These are phyloP conservation scores for Stercorarius parasiticus DNA, from an alignment of 2,113 vertebrate species.

Conservation along the genomic window DNA sequence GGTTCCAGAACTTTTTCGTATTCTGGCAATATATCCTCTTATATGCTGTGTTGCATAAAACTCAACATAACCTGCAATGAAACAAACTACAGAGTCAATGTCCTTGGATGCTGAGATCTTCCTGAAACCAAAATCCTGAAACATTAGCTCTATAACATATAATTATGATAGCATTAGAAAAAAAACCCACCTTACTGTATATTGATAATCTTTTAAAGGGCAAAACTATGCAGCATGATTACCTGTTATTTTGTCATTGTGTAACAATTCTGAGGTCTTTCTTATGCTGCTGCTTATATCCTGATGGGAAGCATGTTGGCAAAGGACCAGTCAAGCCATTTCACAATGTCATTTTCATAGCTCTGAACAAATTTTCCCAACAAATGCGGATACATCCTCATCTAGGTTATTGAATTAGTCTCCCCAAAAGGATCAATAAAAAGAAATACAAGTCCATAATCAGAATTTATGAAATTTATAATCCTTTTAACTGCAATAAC, in stretches of 20 bases:
- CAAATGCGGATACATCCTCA: constrained; percentile 3
- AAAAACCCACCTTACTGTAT: not conserved
- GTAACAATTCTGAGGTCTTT: not conserved
- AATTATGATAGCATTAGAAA: not conserved
- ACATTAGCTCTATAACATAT: not conserved
- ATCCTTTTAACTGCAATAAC: constrained; percentile 31
- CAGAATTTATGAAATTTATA: constrained; percentile 50
- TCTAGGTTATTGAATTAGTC: constrained; percentile 49
- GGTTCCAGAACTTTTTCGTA: not conserved
- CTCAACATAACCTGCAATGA: not conserved
- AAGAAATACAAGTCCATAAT: constrained; percentile 43
- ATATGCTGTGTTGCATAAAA: not conserved
- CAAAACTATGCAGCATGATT: not conserved
- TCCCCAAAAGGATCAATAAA: constrained; percentile 40
- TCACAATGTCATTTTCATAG: constrained; percentile 44
- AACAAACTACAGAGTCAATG: not conserved
- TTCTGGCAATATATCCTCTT: not conserved
- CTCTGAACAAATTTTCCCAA: constrained; percentile 33
- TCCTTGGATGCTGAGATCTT: not conserved
- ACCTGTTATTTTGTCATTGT: not conserved
- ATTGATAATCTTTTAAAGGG: not conserved
- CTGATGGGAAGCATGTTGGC: constrained; percentile 46
- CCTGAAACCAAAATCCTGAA: not conserved
- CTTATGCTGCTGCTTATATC: not conserved
- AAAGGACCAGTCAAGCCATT: constrained; percentile 45